Conservation (phyloP, 2,797 vertebrate species). For the Protonibea diacanthus region DNA sequence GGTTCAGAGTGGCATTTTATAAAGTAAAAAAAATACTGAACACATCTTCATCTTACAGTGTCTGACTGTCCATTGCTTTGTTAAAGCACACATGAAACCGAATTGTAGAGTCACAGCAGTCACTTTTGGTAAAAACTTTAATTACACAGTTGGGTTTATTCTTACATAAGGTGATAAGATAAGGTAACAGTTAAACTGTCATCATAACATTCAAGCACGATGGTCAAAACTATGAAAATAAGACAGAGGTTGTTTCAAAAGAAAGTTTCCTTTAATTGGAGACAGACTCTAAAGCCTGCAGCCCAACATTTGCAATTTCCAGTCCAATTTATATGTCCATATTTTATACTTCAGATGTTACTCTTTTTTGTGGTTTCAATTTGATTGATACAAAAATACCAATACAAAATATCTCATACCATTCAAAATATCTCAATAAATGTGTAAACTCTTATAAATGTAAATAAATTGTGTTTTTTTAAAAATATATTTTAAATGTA, state of each 20-base stretch:
- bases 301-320: background rate
- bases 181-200: background rate
- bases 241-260: background rate
- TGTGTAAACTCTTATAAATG: background rate
- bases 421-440: too few species aligned
- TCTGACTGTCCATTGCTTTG: background rate
- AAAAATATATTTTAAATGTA: background rate
- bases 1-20: background rate
- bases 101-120: background rate
- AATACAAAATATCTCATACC: background rate
- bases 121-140: background rate
- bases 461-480: background rate
- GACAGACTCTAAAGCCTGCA: slow-evolving; percentile 4
- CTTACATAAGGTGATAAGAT: background rate
- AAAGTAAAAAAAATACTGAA: background rate
- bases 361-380: background rate
- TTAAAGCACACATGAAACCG: background rate
- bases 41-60: background rate
- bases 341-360: background rate
- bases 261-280: background rate
- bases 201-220: slow-evolving; percentile 5
- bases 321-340: background rate
- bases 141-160: background rate
- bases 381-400: background rate
- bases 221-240: slow-evolving; percentile 3